Percentiles rank a stretch among this genome's conserved stretches.
Evolutionary conservation across 2,113 vertebrate species (phyloP).

Genomic region (Tauraco erythrolophus): DNA sequence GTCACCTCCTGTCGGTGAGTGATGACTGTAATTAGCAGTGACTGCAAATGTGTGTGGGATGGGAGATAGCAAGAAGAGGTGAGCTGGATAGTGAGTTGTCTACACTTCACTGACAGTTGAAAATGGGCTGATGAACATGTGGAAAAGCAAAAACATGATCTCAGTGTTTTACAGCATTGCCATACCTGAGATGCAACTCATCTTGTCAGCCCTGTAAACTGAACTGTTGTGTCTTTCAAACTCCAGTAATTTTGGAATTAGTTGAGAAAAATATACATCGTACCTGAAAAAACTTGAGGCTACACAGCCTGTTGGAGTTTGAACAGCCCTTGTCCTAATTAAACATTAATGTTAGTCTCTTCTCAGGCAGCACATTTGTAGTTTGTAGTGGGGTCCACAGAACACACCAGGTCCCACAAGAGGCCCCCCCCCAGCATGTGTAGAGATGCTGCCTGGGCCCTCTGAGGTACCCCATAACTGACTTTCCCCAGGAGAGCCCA

Average conservation of each 20-base stretch:
- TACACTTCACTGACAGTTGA: neutral
- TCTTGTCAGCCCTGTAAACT: neutral
- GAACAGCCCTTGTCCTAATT: neutral
- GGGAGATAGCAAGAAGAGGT: neutral
- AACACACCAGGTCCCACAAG: neutral
- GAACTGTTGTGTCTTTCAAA: neutral
- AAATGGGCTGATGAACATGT: neutral
- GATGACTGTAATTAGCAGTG: neutral
- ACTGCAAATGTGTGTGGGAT: neutral
- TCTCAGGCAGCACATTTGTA: neutral
- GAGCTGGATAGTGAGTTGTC: neutral
- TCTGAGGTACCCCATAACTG: neutral
- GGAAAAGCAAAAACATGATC: rapidly evolving
- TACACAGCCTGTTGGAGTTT: neutral
- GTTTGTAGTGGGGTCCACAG: neutral
- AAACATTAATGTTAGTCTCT: neutral
- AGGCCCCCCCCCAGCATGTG: neutral
- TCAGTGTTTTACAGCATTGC: neutral
- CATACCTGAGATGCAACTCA: neutral
- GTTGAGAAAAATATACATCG: neutral
- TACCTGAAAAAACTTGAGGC: neutral
- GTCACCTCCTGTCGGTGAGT: neutral
- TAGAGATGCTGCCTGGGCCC: neutral
- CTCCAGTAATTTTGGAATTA: neutral
- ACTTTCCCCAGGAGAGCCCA: neutral